Evolutionary conservation across 2,113 vertebrate genomes (phyloP), one percentile per base, ranked within the genome.

Genomic region (Nannospalax galili): DNA sequence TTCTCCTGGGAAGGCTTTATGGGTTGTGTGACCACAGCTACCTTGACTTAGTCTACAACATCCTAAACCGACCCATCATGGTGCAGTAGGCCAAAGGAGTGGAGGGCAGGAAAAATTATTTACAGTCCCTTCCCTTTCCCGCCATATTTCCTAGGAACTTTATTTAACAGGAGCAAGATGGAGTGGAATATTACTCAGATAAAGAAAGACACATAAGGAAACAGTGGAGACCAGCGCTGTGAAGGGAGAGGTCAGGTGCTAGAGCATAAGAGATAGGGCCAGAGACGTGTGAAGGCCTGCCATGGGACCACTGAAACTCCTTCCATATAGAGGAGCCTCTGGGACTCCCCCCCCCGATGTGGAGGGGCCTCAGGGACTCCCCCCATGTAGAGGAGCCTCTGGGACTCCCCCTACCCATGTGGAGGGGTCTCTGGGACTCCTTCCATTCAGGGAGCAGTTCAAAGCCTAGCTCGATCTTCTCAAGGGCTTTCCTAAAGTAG

Each of bases 141-240:
- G 73, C 48, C 65, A 67, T 52, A 72, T 93, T 84, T 86, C 93
- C 74, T 84, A 90, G 74, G 58, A 80, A 12, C 52, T 94, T 84
- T 70, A 60, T 70, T 95, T 80, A 87, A 84, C 64, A 40, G 37
- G 11, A 73, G 74, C 70, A 96, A 79, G 74, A 92, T n/a, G 82
- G 3, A 85, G 15, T 30, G 17, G 28, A n/a, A 69, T 90, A 56
- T 69, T 79, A 72, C 32, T 89, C 60, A 45, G 75, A 84, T 64
- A 35, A 95, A 58, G 70, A 82, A 77, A 78, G 30, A 84, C 48
- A 80, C 24, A 28, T 12, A 56, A 37, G 42, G 74, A 62, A 77
- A 82, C 14, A 75, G n/a, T 84, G 37, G 56, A 56, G 22, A 85
- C 11, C 1, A 58, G 75, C 84, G 52, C 15, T 62, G 45, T 48